phyloP scores from a whole-genome alignment of 2,113 vertebrate genomes.

The Lagopus muta region DNA sequence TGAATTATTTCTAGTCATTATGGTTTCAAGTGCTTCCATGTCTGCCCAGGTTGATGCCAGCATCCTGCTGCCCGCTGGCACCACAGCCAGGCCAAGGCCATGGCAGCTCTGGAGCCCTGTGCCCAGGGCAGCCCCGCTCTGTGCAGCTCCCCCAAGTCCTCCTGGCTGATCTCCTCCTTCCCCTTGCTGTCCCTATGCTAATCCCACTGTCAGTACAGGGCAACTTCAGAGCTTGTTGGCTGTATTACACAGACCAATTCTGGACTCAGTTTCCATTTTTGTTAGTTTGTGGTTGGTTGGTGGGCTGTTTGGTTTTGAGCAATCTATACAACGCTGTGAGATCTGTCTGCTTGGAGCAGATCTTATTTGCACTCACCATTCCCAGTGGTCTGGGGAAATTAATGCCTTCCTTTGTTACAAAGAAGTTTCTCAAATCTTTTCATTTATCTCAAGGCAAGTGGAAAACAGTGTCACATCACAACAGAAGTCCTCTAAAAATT shows the following conservation, averaged over 20 bases:
- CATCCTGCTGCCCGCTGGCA: accelerated
- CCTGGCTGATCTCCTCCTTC: background rate
- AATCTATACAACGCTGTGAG: background rate
- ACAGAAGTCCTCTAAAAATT: background rate
- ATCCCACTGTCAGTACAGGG: accelerated
- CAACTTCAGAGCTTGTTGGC: background rate
- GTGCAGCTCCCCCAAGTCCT: background rate
- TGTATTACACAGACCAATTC: background rate
- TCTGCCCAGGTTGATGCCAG: background rate
- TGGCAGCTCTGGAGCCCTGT: accelerated
- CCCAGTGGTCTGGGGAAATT: background rate
- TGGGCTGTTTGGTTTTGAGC: background rate
- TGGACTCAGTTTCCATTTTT: background rate
- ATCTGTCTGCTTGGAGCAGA: background rate
- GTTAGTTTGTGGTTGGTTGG: background rate
- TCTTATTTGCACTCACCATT: background rate
- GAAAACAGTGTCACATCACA: background rate
- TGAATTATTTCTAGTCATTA: background rate
- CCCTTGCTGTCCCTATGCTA: background rate
- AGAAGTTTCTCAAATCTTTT: background rate
- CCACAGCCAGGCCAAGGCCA: accelerated
- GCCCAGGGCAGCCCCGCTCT: background rate
- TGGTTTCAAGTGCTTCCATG: background rate
- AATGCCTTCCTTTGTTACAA: background rate
- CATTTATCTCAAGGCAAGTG: background rate